A percentile compares a stretch with the other conserved stretches of the same genome.
Conservation (phyloP, 2,888 invertebrate genomes). For the Ethmia dodecea region DNA sequence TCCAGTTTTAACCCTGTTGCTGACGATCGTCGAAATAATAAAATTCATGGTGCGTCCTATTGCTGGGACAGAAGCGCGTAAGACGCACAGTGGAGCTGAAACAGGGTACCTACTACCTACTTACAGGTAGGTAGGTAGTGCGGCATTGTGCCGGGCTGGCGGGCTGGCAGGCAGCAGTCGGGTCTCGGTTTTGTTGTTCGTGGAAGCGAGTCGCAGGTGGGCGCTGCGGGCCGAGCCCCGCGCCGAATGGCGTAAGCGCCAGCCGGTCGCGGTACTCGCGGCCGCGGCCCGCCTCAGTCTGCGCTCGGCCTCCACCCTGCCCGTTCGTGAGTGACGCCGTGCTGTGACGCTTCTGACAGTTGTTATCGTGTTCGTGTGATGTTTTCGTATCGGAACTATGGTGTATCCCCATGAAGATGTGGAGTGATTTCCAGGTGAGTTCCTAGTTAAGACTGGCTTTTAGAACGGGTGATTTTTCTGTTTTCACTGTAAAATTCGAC, state of each 20-base stretch:
- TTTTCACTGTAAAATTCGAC: conserved; percentile 1
- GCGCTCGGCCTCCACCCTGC: conserved; percentile 62
- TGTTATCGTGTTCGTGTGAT: conserved; percentile 76
- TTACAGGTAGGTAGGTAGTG: conserved; percentile 36
- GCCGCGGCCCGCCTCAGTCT: conserved; percentile 52
- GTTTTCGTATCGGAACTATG: conserved; percentile 77
- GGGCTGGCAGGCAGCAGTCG: conserved; percentile 29
- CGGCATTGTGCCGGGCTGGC: conserved; percentile 42
- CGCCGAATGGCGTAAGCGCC: conserved; percentile 29
- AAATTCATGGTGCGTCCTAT: no score
- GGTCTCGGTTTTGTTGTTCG: conserved; percentile 66
- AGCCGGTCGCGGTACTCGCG: conserved; percentile 16
- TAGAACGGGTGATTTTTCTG: conserved; percentile 7
- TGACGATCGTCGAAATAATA: no score
- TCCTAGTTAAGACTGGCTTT: conserved; percentile 6
- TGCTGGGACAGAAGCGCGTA: no score
- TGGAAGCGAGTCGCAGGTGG: conserved; percentile 71
- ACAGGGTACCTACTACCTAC: conserved; percentile 42
- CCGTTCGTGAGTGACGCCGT: conserved; percentile 58
- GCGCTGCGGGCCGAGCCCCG: conserved; percentile 31
- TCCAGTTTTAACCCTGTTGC: no score
- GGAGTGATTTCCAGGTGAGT: conserved; percentile 77
- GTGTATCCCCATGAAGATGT: conserved; percentile 77
- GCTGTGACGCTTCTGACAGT: conserved; percentile 71
- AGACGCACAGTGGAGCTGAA: no score